phyloP scores from a whole-genome alignment of 2,113 vertebrate species.

The Empidonax alnorum region DNA sequence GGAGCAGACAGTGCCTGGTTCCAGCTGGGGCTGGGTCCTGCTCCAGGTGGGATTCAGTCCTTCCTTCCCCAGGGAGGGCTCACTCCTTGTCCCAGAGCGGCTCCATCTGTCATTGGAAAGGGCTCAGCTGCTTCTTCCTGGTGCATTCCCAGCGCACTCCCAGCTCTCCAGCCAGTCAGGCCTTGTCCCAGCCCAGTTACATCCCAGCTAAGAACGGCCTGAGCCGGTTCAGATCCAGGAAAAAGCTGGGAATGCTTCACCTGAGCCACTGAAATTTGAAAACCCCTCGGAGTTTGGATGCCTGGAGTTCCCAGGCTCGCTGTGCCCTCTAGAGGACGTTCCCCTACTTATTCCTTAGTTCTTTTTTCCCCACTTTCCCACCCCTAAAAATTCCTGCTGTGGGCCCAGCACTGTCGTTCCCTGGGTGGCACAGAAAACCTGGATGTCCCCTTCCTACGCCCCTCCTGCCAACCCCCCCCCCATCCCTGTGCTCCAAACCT shows the following conservation, averaged over 20 bases:
- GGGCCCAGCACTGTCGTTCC: fast-evolving
- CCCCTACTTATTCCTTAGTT: not conserved
- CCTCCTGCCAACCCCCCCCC: not conserved
- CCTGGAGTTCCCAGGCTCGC: not conserved
- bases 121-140: not conserved
- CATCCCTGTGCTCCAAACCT: fast-evolving
- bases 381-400: not conserved
- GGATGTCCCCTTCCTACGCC: fast-evolving
- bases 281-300: not conserved
- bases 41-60: not conserved
- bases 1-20: not conserved
- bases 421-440: not conserved
- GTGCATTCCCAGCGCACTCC: not conserved
- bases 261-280: not conserved
- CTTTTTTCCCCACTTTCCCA: not conserved
- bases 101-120: not conserved
- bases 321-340: slow-evolving; percentile 55
- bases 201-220: fast-evolving
- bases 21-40: not conserved
- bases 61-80: not conserved
- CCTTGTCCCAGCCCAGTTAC: fast-evolving
- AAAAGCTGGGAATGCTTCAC: not conserved
- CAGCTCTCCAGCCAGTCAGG: no score
- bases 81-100: not conserved
- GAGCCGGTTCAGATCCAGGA: not conserved